phyloP scores from a whole-genome alignment of 2,797 vertebrate genomes.

The Poeciliopsis gracilis region DNA sequence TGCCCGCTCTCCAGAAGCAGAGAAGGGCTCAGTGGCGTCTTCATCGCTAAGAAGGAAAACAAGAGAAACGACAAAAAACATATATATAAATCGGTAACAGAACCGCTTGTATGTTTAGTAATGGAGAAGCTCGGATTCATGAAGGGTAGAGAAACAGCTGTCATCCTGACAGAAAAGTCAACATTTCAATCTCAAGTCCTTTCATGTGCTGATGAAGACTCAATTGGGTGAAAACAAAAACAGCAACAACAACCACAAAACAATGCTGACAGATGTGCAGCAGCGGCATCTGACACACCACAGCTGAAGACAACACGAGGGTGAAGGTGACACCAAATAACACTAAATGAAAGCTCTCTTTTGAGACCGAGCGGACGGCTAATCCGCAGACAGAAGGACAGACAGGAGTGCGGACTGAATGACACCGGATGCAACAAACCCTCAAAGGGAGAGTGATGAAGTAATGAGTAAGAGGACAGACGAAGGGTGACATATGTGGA shows the following conservation, averaged over 20 bases:
- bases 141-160: background rate
- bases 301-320: background rate
- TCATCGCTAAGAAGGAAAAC: constrained; percentile 54
- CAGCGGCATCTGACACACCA: background rate
- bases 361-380: background rate
- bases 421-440: constrained; percentile 47
- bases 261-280: no score
- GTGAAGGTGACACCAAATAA: constrained; percentile 12
- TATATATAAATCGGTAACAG: background rate
- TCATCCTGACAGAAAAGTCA: background rate
- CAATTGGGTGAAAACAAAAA: background rate
- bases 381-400: constrained; percentile 14
- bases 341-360: background rate
- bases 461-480: constrained; percentile 62
- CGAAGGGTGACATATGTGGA: constrained; percentile 45
- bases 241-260: background rate
- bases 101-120: background rate
- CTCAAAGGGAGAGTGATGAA: constrained; percentile 61
- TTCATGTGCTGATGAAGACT: background rate
- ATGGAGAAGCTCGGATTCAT: background rate
- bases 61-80: background rate
- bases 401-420: constrained; percentile 24
- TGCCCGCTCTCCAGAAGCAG: constrained; percentile 56
- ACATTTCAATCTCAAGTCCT: background rate
- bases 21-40: constrained; percentile 58